phyloP scores from a whole-genome alignment of 2,113 vertebrate genomes.

The Struthio camelus region DNA sequence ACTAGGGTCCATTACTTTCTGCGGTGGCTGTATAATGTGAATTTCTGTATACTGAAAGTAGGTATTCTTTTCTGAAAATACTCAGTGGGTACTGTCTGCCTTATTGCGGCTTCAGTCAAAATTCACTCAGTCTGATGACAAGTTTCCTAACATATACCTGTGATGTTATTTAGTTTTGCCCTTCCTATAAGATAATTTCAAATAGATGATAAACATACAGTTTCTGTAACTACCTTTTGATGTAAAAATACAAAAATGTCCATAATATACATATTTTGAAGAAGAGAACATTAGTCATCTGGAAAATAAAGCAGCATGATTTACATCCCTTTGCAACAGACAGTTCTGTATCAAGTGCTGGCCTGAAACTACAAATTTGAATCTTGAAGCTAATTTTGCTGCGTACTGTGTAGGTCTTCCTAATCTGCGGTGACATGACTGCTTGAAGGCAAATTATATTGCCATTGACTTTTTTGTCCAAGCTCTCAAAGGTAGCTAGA shows the following conservation, averaged over 20 bases:
- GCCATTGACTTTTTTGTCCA: neutral
- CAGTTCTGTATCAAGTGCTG: neutral
- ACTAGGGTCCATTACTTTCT: neutral
- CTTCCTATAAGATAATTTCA: neutral
- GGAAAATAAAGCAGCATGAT: neutral
- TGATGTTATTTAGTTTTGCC: neutral
- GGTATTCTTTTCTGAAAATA: neutral
- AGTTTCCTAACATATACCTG: neutral
- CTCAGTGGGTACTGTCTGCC: neutral
- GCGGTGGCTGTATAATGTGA: neutral
- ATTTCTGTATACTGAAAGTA: neutral
- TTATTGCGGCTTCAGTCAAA: neutral
- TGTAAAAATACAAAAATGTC: neutral
- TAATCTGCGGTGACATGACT: fast-evolving
- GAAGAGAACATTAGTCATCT: neutral
- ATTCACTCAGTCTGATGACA: neutral
- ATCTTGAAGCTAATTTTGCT: neutral
- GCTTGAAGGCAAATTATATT: neutral
- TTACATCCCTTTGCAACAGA: neutral
- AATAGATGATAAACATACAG: neutral
- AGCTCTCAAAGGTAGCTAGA: neutral
- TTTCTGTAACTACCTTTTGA: neutral
- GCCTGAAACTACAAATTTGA: neutral
- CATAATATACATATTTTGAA: neutral
- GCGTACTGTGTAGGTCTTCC: neutral